Evolutionary conservation across 2,113 vertebrate species (phyloP).

Genomic region (Spea multiplicata): DNA sequence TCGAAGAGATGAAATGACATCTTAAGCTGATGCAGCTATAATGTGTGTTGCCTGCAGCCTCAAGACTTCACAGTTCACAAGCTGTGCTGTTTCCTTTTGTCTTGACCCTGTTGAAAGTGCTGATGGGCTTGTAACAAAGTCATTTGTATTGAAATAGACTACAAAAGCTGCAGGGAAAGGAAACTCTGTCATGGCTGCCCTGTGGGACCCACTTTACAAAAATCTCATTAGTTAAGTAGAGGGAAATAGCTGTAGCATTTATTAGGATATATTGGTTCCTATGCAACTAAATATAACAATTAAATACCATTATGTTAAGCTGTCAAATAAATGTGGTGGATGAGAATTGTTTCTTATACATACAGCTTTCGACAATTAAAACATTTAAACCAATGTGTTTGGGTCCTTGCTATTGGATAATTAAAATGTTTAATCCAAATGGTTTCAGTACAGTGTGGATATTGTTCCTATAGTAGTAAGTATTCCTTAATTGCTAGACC

Average conservation of each 20-base stretch:
- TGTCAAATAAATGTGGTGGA: constrained; percentile 24
- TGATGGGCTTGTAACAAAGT: constrained; percentile 41
- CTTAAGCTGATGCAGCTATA: constrained; percentile 35
- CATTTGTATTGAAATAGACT: constrained; percentile 44
- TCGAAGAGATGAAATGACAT: constrained; percentile 41
- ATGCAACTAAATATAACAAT: constrained; percentile 38
- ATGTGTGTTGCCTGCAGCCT: constrained; percentile 45
- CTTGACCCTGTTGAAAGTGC: constrained; percentile 47
- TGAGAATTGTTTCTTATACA: not conserved
- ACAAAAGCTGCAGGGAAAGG: constrained; percentile 32
- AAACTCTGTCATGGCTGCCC: constrained; percentile 29
- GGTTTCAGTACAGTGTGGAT: no score
- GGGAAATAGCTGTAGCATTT: constrained; percentile 23
- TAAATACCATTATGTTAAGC: constrained; percentile 36
- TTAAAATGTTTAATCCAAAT: no score
- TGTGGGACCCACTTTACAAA: constrained; percentile 39
- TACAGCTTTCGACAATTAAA: no score
- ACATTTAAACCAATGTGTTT: no score
- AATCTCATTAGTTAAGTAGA: constrained; percentile 44
- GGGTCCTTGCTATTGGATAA: no score
- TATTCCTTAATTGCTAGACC: no score
- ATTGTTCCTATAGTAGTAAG: no score
- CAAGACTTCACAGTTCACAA: constrained; percentile 45
- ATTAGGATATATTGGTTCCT: constrained; percentile 34
- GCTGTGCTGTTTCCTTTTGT: constrained; percentile 48